These are phyloP conservation scores for Halesus radiatus DNA, from an alignment of 1,140 invertebrate species.

Conservation along the genomic window DNA sequence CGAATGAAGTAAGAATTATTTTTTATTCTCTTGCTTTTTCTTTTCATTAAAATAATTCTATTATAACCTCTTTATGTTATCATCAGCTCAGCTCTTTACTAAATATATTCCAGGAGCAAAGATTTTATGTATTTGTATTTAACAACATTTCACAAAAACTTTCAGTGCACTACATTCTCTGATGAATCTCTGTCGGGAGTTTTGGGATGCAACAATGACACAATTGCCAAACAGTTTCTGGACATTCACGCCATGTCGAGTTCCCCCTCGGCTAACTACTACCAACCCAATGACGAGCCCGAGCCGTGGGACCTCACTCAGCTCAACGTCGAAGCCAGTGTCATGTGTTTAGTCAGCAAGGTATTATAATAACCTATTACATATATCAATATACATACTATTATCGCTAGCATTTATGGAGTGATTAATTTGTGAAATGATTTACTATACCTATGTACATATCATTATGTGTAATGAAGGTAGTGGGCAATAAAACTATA, in stretches of 20 bases:
- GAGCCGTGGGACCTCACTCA: conserved; percentile 92
- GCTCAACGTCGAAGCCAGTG: conserved; percentile 90
- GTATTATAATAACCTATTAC: conserved; percentile 41
- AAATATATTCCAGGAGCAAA: background rate
- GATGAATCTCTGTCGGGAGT: conserved; percentile 10
- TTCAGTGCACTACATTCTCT: conserved; percentile 16
- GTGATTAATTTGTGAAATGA: too few relatives aligned
- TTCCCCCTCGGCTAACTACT: conserved; percentile 85
- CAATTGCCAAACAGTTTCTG: conserved; percentile 68
- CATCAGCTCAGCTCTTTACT: background rate
- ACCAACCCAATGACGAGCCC: conserved; percentile 85
- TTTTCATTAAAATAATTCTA: background rate
- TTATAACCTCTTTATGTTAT: background rate
- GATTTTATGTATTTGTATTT: too few relatives aligned
- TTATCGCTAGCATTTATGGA: too few relatives aligned
- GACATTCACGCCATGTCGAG: conserved; percentile 83
- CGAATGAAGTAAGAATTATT: conserved; percentile 22
- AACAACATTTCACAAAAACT: background rate
- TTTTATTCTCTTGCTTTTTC: background rate
- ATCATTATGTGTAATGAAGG: too few relatives aligned
- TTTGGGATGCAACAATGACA: conserved; percentile 28
- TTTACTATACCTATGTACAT: too few relatives aligned
- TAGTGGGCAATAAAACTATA: too few relatives aligned
- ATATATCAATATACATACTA: background rate
- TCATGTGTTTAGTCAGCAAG: conserved; percentile 88